A percentile compares a stretch with the other conserved stretches of the same genome.
These are phyloP conservation scores for Silurus asotus DNA, from an alignment of 2,113 vertebrate genomes.

Conservation along the genomic window DNA sequence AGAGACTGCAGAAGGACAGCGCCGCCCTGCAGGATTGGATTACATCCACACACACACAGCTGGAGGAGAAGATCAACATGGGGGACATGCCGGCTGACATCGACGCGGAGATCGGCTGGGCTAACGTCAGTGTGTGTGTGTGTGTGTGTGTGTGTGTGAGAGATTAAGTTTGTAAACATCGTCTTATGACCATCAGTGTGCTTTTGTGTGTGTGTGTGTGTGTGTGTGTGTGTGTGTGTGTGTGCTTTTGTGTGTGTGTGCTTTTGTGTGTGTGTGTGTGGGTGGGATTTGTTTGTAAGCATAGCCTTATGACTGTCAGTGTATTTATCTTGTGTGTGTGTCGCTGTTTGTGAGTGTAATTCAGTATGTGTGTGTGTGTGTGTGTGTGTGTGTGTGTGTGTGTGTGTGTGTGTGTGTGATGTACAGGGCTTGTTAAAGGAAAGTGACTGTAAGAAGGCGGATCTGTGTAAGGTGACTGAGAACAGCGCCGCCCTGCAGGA, in stretches of 20 bases:
- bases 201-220: background rate
- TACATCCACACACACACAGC: constrained; percentile 73
- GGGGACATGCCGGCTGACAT: constrained; percentile 84
- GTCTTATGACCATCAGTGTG: background rate
- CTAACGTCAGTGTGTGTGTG: constrained; percentile 79
- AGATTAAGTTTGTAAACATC: background rate
- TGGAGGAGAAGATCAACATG: constrained; percentile 82
- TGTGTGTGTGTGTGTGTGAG: background rate
- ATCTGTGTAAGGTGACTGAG: constrained; percentile 83
- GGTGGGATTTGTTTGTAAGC: too few relatives aligned
- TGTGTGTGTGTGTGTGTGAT: background rate
- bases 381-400: background rate
- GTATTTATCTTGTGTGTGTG: too few relatives aligned
- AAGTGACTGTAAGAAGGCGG: constrained; percentile 83
- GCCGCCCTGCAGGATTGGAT: constrained; percentile 85
- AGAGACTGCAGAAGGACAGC: constrained; percentile 83
- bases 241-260: background rate
- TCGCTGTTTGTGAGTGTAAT: too few relatives aligned
- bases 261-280: too few relatives aligned
- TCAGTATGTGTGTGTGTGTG: background rate
- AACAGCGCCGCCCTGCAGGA: constrained; percentile 83
- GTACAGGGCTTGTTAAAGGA: constrained; percentile 87
- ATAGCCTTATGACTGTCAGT: too few relatives aligned
- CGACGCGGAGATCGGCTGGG: constrained; percentile 88
- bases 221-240: background rate